Evolutionary conservation across 2,888 invertebrate genomes (phyloP).

Genomic region (Euplagia quadripunctaria): DNA sequence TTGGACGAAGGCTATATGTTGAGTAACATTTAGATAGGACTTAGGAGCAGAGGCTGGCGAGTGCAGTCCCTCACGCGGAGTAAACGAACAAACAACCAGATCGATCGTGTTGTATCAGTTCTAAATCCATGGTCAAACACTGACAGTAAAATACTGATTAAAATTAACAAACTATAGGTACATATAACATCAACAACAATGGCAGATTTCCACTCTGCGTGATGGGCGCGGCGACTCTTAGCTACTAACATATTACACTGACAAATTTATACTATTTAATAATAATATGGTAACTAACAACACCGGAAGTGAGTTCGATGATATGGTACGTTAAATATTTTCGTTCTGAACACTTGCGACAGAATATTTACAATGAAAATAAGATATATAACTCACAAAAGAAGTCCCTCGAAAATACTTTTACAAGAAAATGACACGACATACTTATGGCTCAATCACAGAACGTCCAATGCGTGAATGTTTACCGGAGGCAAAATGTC

Average conservation of each 20-base stretch:
- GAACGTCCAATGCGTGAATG: not conserved
- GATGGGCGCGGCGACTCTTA: conserved; percentile 55
- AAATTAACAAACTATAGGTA: conserved; percentile 50
- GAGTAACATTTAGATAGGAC: not conserved
- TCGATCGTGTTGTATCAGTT: conserved; percentile 17
- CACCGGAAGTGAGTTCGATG: conserved; percentile 51
- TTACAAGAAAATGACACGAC: conserved; percentile 10
- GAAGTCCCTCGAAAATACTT: conserved; percentile 1
- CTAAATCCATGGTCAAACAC: conserved; percentile 44
- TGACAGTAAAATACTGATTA: conserved; percentile 63
- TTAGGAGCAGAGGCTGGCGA: not conserved
- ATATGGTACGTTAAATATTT: conserved; percentile 47
- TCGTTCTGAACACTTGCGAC: conserved; percentile 48
- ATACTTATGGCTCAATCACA: conserved; percentile 5
- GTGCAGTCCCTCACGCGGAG: not conserved
- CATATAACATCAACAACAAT: conserved; percentile 54
- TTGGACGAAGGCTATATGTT: not conserved
- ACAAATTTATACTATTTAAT: conserved; percentile 41
- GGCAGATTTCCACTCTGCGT: conserved; percentile 63
- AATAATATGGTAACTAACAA: conserved; percentile 54
- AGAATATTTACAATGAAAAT: conserved; percentile 50
- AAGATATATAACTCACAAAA: conserved; percentile 31
- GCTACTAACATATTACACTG: conserved; percentile 41
- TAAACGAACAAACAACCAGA: not conserved
- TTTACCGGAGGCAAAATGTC: not conserved